A percentile compares a stretch with the other conserved stretches of the same genome.
Evolutionary conservation across 2,888 invertebrate species (phyloP).

Genomic region (Diachrysia chrysitis): DNA sequence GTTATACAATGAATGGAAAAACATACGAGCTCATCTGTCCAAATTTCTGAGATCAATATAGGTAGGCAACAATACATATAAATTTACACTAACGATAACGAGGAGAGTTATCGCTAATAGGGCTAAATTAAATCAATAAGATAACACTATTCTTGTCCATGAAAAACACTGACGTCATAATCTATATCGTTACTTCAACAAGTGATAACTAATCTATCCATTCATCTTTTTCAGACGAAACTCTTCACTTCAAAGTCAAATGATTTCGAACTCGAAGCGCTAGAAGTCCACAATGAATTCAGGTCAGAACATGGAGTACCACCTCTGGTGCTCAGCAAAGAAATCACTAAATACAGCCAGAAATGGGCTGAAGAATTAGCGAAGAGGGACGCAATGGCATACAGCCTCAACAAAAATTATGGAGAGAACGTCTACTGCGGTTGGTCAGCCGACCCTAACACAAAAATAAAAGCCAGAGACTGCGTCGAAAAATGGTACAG

Average conservation of each 20-base stretch:
- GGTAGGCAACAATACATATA: not conserved
- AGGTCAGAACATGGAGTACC: conserved; percentile 82
- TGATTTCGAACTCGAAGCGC: conserved; percentile 82
- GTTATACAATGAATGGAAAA: too few species aligned
- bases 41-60: not conserved
- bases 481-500: conserved; percentile 94
- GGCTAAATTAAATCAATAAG: conserved; percentile 16
- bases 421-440: conserved; percentile 93
- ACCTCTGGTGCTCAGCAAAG: conserved; percentile 89
- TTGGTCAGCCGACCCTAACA: conserved; percentile 91
- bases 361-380: conserved; percentile 93
- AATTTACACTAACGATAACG: conserved; percentile 2
- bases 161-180: conserved; percentile 30
- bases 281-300: conserved; percentile 82
- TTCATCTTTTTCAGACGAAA: conserved; percentile 77
- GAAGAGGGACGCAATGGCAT: conserved; percentile 90
- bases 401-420: conserved; percentile 90
- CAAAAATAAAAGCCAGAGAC: conserved; percentile 91
- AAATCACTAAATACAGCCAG: conserved; percentile 91
- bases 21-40: too few species aligned
- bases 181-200: conserved; percentile 20
- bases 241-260: conserved; percentile 79
- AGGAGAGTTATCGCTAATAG: not conserved
- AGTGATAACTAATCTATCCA: conserved; percentile 31
- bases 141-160: conserved; percentile 19